Conservation (phyloP, 2,888 invertebrate genomes). For the Monochamus alternatus region DNA sequence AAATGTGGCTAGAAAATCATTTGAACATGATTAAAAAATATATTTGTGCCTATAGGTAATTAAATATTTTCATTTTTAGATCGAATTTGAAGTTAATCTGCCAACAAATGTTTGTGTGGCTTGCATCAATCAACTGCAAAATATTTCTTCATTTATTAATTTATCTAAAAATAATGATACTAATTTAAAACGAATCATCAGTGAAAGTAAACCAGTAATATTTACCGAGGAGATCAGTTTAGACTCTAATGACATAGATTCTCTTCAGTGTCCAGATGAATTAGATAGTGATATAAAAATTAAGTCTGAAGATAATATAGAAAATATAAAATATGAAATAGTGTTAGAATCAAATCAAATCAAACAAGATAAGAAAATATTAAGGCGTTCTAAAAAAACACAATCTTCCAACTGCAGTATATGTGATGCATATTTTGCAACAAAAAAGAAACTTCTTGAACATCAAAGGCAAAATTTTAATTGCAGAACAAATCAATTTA, state of each 20-base stretch:
- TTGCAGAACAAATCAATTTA: conserved; percentile 37
- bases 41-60: background rate
- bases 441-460: conserved; percentile 27
- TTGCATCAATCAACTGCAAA: conserved; percentile 40
- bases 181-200: conserved; percentile 39
- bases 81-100: conserved; percentile 44
- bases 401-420: conserved; percentile 27
- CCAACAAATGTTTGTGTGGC: conserved; percentile 47
- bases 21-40: no score
- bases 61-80: conserved; percentile 37
- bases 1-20: no score
- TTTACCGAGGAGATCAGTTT: background rate
- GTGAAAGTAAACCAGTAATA: conserved; percentile 13
- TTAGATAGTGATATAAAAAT: conserved; percentile 13
- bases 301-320: conserved; percentile 14
- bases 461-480: conserved; percentile 32
- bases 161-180: conserved; percentile 43
- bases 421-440: conserved; percentile 23
- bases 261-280: background rate
- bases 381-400: conserved; percentile 19
- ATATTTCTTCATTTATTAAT: conserved; percentile 43
- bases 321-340: conserved; percentile 11
- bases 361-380: conserved; percentile 5
- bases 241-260: background rate
- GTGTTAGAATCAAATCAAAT: background rate